Percentiles rank a stretch among this genome's conserved stretches.
Conservation (phyloP, 1,140 invertebrate genomes). For the Ylistrum balloti region DNA sequence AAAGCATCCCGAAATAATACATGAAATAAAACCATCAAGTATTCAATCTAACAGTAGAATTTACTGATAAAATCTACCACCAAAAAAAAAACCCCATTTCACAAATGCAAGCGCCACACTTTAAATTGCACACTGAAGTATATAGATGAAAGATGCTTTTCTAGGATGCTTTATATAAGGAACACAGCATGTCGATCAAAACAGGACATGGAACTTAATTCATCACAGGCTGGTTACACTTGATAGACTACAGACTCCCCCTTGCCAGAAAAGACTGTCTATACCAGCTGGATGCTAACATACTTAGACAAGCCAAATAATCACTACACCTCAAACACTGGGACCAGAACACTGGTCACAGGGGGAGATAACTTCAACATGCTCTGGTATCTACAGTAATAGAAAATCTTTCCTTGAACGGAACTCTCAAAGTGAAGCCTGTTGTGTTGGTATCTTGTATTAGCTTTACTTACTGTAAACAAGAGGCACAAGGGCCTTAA, state of each 20-base stretch:
- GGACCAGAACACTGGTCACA: not conserved
- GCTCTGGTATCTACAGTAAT: not conserved
- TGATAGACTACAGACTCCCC: constrained; percentile 4
- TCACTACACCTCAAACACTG: not conserved
- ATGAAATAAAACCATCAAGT: too few species aligned
- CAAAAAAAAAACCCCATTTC: too few species aligned
- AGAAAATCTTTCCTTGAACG: not conserved
- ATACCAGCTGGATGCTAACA: not conserved
- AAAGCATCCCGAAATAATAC: too few species aligned
- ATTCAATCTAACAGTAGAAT: too few species aligned
- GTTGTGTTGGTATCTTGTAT: not conserved
- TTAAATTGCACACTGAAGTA: too few species aligned
- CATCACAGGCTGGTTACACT: not conserved
- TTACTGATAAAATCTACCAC: too few species aligned
- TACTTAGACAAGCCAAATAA: not conserved
- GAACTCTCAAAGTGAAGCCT: not conserved
- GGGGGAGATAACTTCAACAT: not conserved
- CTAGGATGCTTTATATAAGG: too few species aligned
- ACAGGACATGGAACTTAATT: not conserved
- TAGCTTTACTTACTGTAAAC: too few species aligned
- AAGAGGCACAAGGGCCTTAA: too few species aligned
- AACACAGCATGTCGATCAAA: too few species aligned
- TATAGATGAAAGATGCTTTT: not conserved
- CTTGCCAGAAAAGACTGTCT: not conserved
- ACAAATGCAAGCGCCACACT: too few species aligned